Conservation (phyloP, 2,797 vertebrate genomes). For the Threskiornis aethiopicus region DNA sequence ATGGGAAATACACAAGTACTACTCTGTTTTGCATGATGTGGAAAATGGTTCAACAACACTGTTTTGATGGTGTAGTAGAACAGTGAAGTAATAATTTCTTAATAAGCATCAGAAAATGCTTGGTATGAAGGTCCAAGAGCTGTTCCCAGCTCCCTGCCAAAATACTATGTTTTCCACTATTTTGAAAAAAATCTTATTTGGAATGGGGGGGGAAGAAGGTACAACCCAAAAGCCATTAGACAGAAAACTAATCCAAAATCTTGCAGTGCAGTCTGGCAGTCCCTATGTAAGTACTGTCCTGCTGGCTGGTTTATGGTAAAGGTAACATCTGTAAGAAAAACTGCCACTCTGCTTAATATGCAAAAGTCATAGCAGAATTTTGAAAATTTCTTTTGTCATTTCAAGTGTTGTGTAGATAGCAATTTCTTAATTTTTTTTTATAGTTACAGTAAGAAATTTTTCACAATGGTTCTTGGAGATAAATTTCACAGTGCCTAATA, state of each 20-base stretch:
- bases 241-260: not conserved
- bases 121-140: not conserved
- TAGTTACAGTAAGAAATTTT: not conserved
- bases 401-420: not conserved
- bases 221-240: not conserved
- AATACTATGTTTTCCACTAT: not conserved
- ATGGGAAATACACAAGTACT: not conserved
- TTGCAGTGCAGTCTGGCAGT: not conserved
- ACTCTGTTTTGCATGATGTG: not conserved
- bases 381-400: not conserved
- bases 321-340: not conserved
- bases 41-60: not conserved
- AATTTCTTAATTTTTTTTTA: not conserved
- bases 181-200: not conserved
- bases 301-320: not conserved
- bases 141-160: not conserved
- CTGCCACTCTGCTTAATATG: not conserved
- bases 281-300: not conserved
- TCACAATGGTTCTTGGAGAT: not conserved
- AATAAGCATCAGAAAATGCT: not conserved
- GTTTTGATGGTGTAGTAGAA: not conserved
- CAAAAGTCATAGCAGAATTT: not conserved
- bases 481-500: not conserved
- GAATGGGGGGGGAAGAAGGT: not conserved
- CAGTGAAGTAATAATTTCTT: not conserved